Percentiles rank a stretch among this genome's conserved stretches.
Evolutionary conservation across 2,113 vertebrate species (phyloP).

Genomic region (Boulengerochromis microlepis): DNA sequence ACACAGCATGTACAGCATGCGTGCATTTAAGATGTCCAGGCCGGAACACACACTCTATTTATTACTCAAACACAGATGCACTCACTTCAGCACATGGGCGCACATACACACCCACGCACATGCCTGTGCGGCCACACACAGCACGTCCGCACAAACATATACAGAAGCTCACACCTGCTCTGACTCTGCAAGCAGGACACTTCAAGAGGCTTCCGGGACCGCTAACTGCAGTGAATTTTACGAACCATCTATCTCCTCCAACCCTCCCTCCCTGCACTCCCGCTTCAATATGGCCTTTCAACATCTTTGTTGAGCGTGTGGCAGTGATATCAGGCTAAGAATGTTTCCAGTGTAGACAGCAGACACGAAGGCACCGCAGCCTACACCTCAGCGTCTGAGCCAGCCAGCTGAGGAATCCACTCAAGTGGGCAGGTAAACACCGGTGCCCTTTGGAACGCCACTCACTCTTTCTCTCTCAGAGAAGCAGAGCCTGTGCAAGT

Average conservation of each 20-base stretch:
- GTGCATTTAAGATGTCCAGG: background rate
- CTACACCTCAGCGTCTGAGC: slow-evolving; percentile 49
- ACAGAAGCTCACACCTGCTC: slow-evolving; percentile 44
- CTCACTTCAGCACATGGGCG: background rate
- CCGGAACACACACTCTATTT: slow-evolving; percentile 31
- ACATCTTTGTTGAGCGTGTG: slow-evolving; percentile 51
- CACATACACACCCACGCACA: background rate
- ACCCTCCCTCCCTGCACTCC: background rate
- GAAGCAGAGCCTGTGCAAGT: background rate
- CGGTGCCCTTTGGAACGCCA: slow-evolving; percentile 46
- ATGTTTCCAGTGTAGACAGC: slow-evolving; percentile 58
- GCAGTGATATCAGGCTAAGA: slow-evolving; percentile 57
- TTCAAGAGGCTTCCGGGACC: slow-evolving; percentile 22
- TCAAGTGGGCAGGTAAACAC: slow-evolving; percentile 62
- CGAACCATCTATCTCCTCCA: background rate
- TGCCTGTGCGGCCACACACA: background rate
- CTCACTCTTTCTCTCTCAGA: background rate
- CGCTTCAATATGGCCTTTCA: slow-evolving; percentile 60
- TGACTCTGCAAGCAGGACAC: slow-evolving; percentile 1
- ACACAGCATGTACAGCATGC: background rate
- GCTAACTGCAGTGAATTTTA: slow-evolving; percentile 10
- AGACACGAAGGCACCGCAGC: slow-evolving; percentile 61
- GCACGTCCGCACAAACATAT: slow-evolving; percentile 3
- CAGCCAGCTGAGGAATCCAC: slow-evolving; percentile 51
- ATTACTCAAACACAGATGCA: slow-evolving; percentile 38